phyloP scores from a whole-genome alignment of 2,113 vertebrate species.

The Hyperoodon ampullatus region DNA sequence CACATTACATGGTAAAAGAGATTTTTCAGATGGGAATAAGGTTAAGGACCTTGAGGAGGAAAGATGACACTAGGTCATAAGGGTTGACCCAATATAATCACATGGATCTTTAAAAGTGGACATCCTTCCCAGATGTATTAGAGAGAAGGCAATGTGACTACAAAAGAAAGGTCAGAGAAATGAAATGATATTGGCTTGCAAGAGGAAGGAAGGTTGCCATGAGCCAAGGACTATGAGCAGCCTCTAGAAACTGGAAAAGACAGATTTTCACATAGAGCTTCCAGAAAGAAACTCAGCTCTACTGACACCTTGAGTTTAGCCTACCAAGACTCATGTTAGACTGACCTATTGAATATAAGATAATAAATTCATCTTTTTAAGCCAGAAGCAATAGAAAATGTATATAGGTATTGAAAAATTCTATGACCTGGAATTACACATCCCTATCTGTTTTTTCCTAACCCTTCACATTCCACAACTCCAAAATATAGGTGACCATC shows the following conservation, averaged over 20 bases:
- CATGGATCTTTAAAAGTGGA: background rate
- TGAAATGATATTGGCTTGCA: background rate
- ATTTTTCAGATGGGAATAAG: background rate
- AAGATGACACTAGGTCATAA: background rate
- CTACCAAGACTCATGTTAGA: background rate
- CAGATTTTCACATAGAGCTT: background rate
- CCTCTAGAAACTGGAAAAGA: background rate
- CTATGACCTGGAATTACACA: background rate
- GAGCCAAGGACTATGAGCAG: background rate
- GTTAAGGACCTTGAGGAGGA: background rate
- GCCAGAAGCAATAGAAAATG: background rate
- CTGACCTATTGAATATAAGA: background rate
- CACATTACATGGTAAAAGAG: background rate
- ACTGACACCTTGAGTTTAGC: background rate
- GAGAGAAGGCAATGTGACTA: background rate
- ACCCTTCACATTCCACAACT: background rate
- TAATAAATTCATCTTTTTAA: background rate
- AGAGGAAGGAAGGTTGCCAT: background rate
- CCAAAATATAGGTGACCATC: background rate
- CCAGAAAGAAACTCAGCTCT: background rate
- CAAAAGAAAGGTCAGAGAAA: background rate
- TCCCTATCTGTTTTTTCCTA: background rate
- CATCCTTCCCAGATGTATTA: background rate
- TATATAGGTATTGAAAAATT: background rate
- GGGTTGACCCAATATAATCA: background rate